Percentiles rank a stretch among this genome's conserved stretches.
Evolutionary conservation across 2,797 vertebrate species (phyloP).

Genomic region (Buphagus erythrorhynchus): DNA sequence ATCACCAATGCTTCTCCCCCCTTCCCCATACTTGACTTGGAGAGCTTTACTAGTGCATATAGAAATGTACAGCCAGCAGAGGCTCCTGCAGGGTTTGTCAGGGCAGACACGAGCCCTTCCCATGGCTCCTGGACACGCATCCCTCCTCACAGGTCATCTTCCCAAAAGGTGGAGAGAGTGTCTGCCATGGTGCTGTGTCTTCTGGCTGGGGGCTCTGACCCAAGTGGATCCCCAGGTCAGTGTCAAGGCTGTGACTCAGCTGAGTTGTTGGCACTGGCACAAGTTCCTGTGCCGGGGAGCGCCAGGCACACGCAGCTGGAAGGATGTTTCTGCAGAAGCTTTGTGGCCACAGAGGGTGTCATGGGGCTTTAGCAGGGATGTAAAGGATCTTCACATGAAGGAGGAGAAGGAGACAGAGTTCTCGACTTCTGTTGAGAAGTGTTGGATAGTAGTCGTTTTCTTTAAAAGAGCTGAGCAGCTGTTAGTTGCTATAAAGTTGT

Average conservation of each 20-base stretch:
- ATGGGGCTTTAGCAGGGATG: neutral
- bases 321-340: neutral
- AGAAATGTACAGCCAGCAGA: neutral
- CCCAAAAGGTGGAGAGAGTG: neutral
- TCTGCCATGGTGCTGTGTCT: accelerated
- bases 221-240: neutral
- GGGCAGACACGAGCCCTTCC: accelerated
- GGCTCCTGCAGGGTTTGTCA: neutral
- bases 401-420: neutral
- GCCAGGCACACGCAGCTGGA: accelerated
- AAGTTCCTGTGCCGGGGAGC: accelerated
- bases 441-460: no score
- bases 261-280: neutral
- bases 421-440: accelerated
- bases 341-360: neutral
- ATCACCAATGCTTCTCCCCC: neutral
- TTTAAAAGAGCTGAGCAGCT: no score
- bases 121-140: neutral
- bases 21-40: neutral
- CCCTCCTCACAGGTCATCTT: neutral
- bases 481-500: no score
- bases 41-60: neutral
- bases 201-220: neutral
- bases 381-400: neutral
- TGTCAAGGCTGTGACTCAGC: accelerated